These are phyloP conservation scores for Conus ventricosus DNA, from an alignment of 1,140 invertebrate genomes.

Conservation along the genomic window DNA sequence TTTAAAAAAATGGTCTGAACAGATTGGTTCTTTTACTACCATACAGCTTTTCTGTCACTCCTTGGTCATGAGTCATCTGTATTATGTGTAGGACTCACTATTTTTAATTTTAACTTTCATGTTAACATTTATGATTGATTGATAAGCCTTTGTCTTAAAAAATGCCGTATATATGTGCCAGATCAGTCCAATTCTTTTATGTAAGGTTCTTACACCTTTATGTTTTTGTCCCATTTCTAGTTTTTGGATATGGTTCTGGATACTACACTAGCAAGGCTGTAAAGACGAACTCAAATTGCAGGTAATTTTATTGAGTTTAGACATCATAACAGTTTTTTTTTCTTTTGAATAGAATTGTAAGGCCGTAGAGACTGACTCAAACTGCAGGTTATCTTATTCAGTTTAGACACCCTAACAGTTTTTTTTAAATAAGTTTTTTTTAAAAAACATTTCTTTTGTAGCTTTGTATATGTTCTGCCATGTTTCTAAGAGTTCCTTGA, in stretches of 20 bases:
- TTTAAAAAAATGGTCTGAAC: no score
- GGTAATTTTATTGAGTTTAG: background rate
- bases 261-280: constrained; percentile 53
- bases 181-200: no score
- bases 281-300: background rate
- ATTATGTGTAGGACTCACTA: no score
- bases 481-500: background rate
- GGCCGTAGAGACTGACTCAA: no score
- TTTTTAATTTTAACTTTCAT: no score
- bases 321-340: background rate
- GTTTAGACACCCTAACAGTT: background rate
- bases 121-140: no score
- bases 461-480: background rate
- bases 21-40: no score
- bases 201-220: no score
- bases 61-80: no score
- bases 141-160: no score
- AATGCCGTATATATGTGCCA: no score
- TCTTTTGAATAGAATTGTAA: background rate
- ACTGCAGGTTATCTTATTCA: background rate
- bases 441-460: background rate
- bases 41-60: no score
- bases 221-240: constrained; percentile 55
- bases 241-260: constrained; percentile 72
- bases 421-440: background rate